Conservation (phyloP, 2,888 invertebrate genomes). For the Amphipyra berbera region DNA sequence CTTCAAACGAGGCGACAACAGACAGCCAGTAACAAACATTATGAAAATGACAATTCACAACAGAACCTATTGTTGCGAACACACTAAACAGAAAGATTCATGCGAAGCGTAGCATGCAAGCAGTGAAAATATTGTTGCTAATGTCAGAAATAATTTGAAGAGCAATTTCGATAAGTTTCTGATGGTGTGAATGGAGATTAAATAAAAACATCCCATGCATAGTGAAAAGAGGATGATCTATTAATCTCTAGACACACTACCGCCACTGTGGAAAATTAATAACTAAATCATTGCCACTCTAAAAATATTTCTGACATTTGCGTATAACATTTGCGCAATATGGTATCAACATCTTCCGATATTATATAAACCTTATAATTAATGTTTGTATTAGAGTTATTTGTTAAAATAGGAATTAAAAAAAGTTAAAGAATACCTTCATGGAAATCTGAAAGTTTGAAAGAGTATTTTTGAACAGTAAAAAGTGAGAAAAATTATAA, state of each 20-base stretch:
- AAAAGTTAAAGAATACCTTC: constrained; percentile 81
- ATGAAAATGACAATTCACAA: constrained; percentile 82
- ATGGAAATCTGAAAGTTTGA: constrained; percentile 83
- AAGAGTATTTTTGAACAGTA: constrained; percentile 75
- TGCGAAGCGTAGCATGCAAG: constrained; percentile 78
- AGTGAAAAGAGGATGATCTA: neutral
- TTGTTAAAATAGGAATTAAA: constrained; percentile 76
- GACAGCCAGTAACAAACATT: constrained; percentile 74
- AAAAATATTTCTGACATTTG: constrained; percentile 66
- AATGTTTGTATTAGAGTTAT: constrained; percentile 84
- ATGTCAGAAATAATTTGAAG: constrained; percentile 64
- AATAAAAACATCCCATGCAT: constrained; percentile 17
- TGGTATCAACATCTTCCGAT: constrained; percentile 79
- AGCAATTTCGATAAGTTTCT: neutral
- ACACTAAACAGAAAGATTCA: constrained; percentile 61
- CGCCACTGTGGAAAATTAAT: constrained; percentile 8
- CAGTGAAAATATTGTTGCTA: constrained; percentile 70
- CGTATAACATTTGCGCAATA: constrained; percentile 57
- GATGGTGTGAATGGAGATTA: constrained; percentile 4
- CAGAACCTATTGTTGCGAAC: constrained; percentile 81
- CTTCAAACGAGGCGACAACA: constrained; percentile 73
- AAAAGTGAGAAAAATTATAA: constrained; percentile 45
- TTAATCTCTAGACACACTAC: constrained; percentile 33
- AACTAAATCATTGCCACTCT: constrained; percentile 28
- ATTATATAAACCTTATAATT: constrained; percentile 70